Evolutionary conservation across 1,140 invertebrate species (phyloP).

Genomic region (Drosophila azteca): DNA sequence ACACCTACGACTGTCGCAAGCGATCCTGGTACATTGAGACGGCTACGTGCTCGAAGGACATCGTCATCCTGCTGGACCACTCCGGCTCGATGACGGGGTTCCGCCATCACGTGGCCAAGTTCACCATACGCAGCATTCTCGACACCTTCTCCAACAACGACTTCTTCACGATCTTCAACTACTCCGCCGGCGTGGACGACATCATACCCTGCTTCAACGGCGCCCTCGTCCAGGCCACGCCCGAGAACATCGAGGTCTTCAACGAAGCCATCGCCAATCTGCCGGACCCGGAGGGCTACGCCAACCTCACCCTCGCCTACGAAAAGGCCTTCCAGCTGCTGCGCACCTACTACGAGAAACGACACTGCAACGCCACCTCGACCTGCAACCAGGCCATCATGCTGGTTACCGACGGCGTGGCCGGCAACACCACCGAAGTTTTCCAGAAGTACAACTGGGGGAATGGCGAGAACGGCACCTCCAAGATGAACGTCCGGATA

Average conservation of each 20-base stretch:
- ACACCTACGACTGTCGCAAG: constrained; percentile 93
- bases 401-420: constrained; percentile 99
- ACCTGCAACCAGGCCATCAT: constrained; percentile 98
- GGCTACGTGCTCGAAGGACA: constrained; percentile 98
- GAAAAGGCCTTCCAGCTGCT: constrained; percentile 93
- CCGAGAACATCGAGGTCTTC: constrained; percentile 93
- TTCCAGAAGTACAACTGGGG: constrained; percentile 94
- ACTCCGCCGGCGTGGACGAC: constrained; percentile 87
- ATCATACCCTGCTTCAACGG: constrained; percentile 92
- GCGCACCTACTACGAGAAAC: constrained; percentile 86
- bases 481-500: constrained; percentile 91
- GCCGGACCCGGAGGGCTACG: constrained; percentile 89
- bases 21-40: constrained; percentile 98
- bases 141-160: constrained; percentile 99
- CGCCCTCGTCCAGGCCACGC: constrained; percentile 95
- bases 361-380: constrained; percentile 85
- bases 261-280: constrained; percentile 89
- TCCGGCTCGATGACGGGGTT: constrained; percentile 99
- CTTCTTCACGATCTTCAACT: constrained; percentile 96
- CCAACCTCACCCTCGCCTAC: constrained; percentile 94
- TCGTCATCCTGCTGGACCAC: constrained; percentile 97
- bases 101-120: constrained; percentile 86
- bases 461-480: constrained; percentile 85
- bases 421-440: constrained; percentile 93
- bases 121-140: constrained; percentile 93